phyloP scores from a whole-genome alignment of 2,113 vertebrate genomes.

The Fulmarus glacialis region DNA sequence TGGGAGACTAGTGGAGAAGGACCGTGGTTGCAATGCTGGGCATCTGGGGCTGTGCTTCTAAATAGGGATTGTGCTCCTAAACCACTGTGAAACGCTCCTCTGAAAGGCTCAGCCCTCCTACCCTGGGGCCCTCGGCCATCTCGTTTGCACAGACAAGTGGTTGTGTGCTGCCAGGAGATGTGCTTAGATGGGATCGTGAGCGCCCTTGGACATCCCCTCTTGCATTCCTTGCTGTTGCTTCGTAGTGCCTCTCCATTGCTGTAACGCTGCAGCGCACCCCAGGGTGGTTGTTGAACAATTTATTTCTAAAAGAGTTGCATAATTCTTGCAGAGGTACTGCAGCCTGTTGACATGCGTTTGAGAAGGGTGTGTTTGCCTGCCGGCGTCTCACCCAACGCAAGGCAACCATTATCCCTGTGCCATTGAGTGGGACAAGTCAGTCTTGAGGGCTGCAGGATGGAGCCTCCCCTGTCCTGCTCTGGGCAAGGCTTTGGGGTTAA shows the following conservation, averaged over 20 bases:
- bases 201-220: neutral
- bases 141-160: neutral
- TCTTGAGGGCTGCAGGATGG: neutral
- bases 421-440: fast-evolving
- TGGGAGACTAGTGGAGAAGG: neutral
- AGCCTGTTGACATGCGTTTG: neutral
- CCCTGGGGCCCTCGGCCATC: neutral
- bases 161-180: neutral
- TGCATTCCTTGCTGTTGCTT: neutral
- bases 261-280: neutral
- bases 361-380: neutral
- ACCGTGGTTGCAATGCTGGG: neutral
- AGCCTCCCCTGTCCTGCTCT: neutral
- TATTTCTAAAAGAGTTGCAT: neutral
- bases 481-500: neutral
- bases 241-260: neutral
- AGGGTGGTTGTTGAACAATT: neutral
- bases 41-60: neutral
- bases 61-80: neutral
- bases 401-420: neutral
- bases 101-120: neutral
- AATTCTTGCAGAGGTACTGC: neutral
- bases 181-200: neutral
- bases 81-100: neutral
- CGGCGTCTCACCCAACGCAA: neutral